Evolutionary conservation across 1,140 invertebrate genomes (phyloP), one percentile per base, ranked within the genome.

Genomic region (Probaryconus sp.): DNA sequence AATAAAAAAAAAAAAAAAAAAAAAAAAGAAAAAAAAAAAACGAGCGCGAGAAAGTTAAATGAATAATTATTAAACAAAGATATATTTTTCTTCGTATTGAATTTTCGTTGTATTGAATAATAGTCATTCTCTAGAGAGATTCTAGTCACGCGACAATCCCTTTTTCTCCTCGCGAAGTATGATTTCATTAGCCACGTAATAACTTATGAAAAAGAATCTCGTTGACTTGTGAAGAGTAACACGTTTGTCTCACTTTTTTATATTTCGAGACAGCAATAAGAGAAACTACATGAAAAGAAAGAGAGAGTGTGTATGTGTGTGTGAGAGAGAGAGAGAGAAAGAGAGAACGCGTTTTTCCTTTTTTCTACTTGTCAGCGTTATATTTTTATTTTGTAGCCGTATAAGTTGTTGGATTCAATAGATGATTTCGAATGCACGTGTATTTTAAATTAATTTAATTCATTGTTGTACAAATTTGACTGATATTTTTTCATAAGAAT

Each of bases 401-500:
- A 33, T 65, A 72, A 71, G 60, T 56, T 60, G 53, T 61, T 53
- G 10, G 10, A 71, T 40, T 64, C 51, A 58, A 56, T 37, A 45
- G 45, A 37, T 64, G 18, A 47, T 58, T 71, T 64, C 58, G 50
- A 71, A 58, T 64, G 51, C 38, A 71, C 69, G 55, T 65, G 38
- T 67, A 48, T 61, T 61, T 67, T 67, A 43, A 67, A 61, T 67
- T 73, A 48, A 73, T 73, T 73, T 73, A 42, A 65, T 65, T n/a
- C n/a, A n/a, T n/a, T 65, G 4, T 61, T 67, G 70, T 73, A 67
- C 70, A 73, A 67, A 75, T 63, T 75, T 58, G 72, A 69, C 72
- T 75, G 72, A 68, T 70, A 68, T 75, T 75, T 75, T 75, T 69
- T 65, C 64, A 69, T 64, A 75, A 75, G 65, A 48, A 30, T 33